Conservation (phyloP, 2,797 vertebrate genomes). For the Poecilia velifera region DNA sequence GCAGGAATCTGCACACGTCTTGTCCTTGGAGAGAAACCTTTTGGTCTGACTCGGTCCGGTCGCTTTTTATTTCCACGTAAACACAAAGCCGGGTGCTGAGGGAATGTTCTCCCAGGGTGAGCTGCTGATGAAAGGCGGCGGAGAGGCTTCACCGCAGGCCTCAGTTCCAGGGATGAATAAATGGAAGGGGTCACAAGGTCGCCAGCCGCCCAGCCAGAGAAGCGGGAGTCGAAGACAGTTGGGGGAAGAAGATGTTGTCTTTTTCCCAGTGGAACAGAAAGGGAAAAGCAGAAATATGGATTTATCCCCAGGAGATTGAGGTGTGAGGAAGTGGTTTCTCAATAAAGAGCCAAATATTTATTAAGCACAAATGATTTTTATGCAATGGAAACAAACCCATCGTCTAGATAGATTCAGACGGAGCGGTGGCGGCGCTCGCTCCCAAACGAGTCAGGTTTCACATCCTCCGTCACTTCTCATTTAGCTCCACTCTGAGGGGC, state of each 20-base stretch:
- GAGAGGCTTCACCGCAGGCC: neutral
- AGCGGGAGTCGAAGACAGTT: neutral
- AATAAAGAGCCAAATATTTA: neutral
- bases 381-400: conserved; percentile 24
- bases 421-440: conserved; percentile 44
- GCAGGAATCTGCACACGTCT: neutral
- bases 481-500: conserved; percentile 46
- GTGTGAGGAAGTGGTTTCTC: neutral
- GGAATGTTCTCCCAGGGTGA: neutral
- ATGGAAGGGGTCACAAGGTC: neutral
- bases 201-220: neutral
- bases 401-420: conserved; percentile 48
- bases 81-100: neutral
- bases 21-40: neutral
- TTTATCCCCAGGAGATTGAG: neutral
- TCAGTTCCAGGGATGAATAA: neutral
- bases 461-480: conserved; percentile 45
- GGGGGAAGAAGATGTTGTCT: neutral
- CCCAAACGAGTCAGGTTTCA: conserved; percentile 40
- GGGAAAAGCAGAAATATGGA: neutral
- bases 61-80: neutral
- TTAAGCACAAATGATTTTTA: neutral
- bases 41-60: neutral
- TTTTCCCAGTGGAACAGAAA: neutral
- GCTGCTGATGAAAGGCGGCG: neutral